Percentiles rank a stretch among this genome's conserved stretches.
phyloP scores from a whole-genome alignment of 2,113 vertebrate species.

The Okapia johnstoni region DNA sequence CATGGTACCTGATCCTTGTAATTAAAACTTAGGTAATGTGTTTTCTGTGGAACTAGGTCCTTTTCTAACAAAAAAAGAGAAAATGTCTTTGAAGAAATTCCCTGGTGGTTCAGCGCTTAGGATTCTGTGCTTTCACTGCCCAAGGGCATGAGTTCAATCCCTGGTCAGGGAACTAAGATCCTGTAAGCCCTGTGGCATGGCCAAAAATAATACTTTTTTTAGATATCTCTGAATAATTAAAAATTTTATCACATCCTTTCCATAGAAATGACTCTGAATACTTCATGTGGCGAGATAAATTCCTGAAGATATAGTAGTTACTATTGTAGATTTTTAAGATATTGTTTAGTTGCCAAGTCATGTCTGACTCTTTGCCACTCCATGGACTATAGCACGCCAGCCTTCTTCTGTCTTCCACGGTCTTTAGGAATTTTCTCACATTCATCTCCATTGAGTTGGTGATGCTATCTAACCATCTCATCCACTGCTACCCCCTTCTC shows the following conservation, averaged over 20 bases:
- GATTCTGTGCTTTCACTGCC: neutral
- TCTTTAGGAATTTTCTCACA: neutral
- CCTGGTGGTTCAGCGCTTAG: neutral
- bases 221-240: neutral
- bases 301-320: neutral
- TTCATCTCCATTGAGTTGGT: neutral
- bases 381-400: neutral
- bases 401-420: neutral
- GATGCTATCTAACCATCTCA: neutral
- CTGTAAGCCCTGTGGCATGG: rapidly evolving
- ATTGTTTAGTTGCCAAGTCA: neutral
- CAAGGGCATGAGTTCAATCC: neutral
- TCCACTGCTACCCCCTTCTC: neutral
- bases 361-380: neutral
- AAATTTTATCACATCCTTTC: neutral
- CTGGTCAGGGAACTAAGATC: neutral
- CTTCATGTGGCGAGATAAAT: neutral
- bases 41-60: neutral
- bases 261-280: neutral
- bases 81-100: neutral
- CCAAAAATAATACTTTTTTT: neutral
- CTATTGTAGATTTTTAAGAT: neutral
- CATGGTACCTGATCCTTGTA: neutral
- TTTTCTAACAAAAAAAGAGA: neutral
- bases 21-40: neutral